Evolutionary conservation across 2,797 vertebrate species (phyloP), one percentile per base, ranked within the genome.

Genomic region (Sebastes goodei): DNA sequence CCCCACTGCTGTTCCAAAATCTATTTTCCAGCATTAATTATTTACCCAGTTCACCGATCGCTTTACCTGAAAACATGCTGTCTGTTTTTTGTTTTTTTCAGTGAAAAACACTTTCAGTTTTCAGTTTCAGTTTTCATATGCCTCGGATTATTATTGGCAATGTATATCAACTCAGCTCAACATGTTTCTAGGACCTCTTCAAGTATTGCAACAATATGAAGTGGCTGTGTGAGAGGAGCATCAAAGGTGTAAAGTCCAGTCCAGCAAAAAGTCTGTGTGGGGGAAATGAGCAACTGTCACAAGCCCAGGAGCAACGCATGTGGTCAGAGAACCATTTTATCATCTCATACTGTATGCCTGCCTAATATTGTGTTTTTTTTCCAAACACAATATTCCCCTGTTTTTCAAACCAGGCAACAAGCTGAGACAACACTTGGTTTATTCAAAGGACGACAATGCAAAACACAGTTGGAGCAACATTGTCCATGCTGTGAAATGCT

Each of bases 11-110:
- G 10, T 12, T 70, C 75, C 59, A 30, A 60, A 77, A 80, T 73
- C 60, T 21, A 46, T 80, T 86, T 78, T 71, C 6, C 9, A 33
- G 15, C 71, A 68, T 85, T 53, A 78, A 73, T 85, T 67, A 85
- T 81, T 74, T 64, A 79, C 1, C 11, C 5, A 23, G 9, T 49
- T 76, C 30, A 71, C 56, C 57, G 42, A 71, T 71, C 6, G 32
- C 6, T 66, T 55, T 9, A 42, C 21, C 62, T 56, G 33, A 42
- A 61, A 71, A 67, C 27, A 32, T 60, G 10, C 6, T 30, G 6
- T 30, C 10, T 33, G 8, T 46, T 46, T 17, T 38, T 52, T 42
- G 38, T 42, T 35, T 21, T 10, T 29, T 15, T 29, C 3, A 23
- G 7, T 6, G 3, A 38, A 72, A 53, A 25, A 33, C 52, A 71